A percentile compares a stretch with the other conserved stretches of the same genome.
Conservation (phyloP, 2,888 invertebrate species). For the Thysanoteuthis rhombus region DNA sequence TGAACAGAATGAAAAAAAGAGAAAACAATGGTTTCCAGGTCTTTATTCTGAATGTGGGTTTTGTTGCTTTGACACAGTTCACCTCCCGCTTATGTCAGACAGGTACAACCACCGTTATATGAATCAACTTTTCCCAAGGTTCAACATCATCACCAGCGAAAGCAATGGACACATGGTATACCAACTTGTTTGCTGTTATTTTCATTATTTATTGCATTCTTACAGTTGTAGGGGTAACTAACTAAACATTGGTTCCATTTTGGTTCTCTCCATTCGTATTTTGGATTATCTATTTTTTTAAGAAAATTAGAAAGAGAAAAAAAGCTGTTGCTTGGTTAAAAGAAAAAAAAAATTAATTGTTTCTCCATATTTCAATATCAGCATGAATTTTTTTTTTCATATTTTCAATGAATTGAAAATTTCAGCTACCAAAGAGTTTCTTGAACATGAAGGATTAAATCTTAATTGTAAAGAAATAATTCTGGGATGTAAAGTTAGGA, state of each 20-base stretch:
- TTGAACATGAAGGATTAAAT: no score
- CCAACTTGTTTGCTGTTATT: not conserved
- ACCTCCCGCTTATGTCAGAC: not conserved
- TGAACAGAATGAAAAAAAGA: not conserved
- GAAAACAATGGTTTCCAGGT: not conserved
- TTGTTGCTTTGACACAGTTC: not conserved
- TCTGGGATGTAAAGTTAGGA: not conserved
- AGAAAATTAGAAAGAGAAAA: not conserved
- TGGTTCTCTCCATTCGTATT: not conserved
- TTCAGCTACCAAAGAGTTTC: no score
- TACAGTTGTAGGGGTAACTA: not conserved
- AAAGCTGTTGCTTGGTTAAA: no score
- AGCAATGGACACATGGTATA: not conserved
- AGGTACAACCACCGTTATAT: not conserved
- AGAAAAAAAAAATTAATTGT: not conserved
- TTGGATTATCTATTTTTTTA: no score
- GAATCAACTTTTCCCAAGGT: not conserved
- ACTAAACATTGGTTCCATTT: not conserved
- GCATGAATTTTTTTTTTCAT: not conserved
- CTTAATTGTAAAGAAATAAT: not conserved
- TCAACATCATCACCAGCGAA: not conserved
- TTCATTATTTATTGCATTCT: not conserved
- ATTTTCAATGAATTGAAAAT: no score
- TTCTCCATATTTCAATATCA: not conserved
- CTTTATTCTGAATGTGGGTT: not conserved